Percentiles rank a stretch among this genome's conserved stretches.
phyloP scores from a whole-genome alignment of 2,797 vertebrate species.

The Fringilla coelebs region DNA sequence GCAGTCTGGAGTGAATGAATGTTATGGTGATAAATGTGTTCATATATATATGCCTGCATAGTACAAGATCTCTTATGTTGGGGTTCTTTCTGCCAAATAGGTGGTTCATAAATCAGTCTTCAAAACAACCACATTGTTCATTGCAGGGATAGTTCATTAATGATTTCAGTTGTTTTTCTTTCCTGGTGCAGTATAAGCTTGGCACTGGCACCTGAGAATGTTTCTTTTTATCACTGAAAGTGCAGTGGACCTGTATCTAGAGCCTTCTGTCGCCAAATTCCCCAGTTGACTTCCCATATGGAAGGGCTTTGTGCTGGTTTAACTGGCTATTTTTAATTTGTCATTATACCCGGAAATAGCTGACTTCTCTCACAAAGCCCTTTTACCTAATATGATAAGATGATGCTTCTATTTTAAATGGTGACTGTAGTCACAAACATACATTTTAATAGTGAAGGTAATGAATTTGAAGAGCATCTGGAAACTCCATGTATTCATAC shows the following conservation, averaged over 20 bases:
- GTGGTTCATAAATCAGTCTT: neutral
- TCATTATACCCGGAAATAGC: neutral
- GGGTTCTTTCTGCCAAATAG: neutral
- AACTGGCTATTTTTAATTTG: neutral
- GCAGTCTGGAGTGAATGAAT: neutral
- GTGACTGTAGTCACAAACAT: neutral
- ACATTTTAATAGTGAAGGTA: neutral
- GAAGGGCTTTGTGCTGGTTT: neutral
- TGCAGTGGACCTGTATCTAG: neutral
- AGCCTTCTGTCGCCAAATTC: neutral
- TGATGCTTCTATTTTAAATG: neutral
- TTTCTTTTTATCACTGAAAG: neutral
- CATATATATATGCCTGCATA: neutral
- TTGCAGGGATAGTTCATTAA: neutral
- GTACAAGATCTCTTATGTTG: neutral
- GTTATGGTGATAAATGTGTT: neutral
- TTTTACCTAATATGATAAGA: neutral
- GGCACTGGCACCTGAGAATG: neutral
- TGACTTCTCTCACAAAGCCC: neutral
- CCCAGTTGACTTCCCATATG: neutral
- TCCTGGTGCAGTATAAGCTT: neutral
- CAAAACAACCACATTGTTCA: neutral
- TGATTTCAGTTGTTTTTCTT: neutral
- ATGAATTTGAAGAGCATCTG: slow-evolving; percentile 1
- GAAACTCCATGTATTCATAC: neutral